phyloP scores from a whole-genome alignment of 2,113 vertebrate genomes.

The Oenanthe oenanthe region DNA sequence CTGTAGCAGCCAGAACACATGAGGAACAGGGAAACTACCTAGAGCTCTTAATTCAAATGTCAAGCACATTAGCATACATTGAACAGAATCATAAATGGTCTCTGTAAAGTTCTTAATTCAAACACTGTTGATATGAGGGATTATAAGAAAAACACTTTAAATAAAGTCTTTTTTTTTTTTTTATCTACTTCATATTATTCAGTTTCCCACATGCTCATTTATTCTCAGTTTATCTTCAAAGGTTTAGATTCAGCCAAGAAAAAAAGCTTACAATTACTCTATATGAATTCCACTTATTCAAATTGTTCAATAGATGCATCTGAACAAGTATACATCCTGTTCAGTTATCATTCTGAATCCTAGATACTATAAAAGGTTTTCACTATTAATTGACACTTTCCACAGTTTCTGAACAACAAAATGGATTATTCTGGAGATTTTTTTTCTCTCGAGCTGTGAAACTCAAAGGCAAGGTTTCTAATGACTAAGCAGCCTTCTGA shows the following conservation, averaged over 20 bases:
- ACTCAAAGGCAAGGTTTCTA: neutral
- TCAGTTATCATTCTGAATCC: neutral
- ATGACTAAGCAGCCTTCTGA: neutral
- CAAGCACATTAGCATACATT: neutral
- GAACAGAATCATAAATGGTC: neutral
- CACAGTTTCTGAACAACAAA: neutral
- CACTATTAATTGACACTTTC: neutral
- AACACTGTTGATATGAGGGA: neutral
- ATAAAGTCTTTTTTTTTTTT: neutral
- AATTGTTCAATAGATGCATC: neutral
- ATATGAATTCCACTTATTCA: neutral
- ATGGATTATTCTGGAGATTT: neutral
- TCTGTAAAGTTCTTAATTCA: neutral
- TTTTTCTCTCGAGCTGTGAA: neutral
- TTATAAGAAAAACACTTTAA: neutral
- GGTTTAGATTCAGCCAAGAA: neutral
- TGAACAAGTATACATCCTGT: neutral
- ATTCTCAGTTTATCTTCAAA: neutral
- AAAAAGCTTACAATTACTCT: neutral
- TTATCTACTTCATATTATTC: neutral
- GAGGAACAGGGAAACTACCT: neutral
- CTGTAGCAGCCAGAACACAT: neutral
- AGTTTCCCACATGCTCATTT: neutral
- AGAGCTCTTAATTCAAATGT: neutral
- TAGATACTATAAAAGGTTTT: neutral